These are phyloP conservation scores for Helicoverpa zea DNA, from an alignment of 1,140 invertebrate species.

Conservation along the genomic window DNA sequence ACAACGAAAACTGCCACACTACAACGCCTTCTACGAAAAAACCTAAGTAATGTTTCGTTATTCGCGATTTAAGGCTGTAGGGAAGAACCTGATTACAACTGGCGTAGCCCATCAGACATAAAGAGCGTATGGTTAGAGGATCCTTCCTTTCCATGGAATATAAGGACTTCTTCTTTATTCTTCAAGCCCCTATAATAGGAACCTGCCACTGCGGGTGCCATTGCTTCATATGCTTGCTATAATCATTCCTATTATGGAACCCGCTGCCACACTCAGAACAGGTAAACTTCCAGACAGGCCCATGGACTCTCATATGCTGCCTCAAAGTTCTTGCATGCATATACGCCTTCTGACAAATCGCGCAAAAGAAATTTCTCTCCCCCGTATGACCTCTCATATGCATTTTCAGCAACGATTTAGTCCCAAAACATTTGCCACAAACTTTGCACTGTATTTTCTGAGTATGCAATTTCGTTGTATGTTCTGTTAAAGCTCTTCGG, in stretches of 20 bases:
- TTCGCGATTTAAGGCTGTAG: no score
- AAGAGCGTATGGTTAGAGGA: no score
- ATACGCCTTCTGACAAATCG: constrained; percentile 88
- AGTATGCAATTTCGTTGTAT: constrained; percentile 85
- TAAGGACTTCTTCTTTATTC: no score
- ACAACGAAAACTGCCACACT: no score
- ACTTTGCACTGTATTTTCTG: constrained; percentile 87
- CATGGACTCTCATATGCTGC: constrained; percentile 90
- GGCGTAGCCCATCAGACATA: no score
- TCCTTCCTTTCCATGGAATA: no score
- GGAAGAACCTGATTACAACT: no score
- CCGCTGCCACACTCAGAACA: constrained; percentile 86
- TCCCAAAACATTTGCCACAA: constrained; percentile 87
- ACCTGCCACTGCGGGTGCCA: constrained; percentile 79
- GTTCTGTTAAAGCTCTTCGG: constrained; percentile 76
- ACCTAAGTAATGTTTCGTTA: no score
- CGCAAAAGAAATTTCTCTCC: constrained; percentile 88
- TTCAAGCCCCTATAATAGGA: no score
- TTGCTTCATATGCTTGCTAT: constrained; percentile 81
- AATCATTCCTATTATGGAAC: constrained; percentile 81
- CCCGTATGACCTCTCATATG: constrained; percentile 91
- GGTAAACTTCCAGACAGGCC: constrained; percentile 85
- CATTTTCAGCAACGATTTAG: constrained; percentile 89
- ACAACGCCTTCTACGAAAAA: no score
- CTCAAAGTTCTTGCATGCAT: constrained; percentile 90